Evolutionary conservation across 64 coral and sea anemone genomes (phyloP).

Genomic region (Montipora foliosa): DNA sequence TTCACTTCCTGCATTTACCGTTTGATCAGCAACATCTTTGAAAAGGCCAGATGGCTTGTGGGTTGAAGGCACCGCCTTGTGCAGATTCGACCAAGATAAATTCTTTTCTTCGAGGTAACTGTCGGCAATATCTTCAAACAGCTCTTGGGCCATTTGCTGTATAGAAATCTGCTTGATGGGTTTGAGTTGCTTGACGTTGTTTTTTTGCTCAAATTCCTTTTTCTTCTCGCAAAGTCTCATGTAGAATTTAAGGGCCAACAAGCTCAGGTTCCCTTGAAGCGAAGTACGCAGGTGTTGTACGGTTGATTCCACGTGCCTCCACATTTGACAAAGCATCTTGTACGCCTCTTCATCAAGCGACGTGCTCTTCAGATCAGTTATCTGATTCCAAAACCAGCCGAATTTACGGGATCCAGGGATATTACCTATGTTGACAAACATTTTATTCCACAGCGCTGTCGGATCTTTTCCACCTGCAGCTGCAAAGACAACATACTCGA

Average conservation of each 20-base stretch:
- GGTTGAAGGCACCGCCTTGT: slow-evolving; percentile 22
- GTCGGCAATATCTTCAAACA: background rate
- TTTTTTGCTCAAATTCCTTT: slow-evolving; percentile 4
- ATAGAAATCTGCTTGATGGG: background rate
- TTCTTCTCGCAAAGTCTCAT: slow-evolving; percentile 13
- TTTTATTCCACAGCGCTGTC: slow-evolving; percentile 24
- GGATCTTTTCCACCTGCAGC: slow-evolving; percentile 19
- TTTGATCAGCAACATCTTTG: slow-evolving; percentile 3
- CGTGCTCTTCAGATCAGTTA: slow-evolving; percentile 36
- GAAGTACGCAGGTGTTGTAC: background rate
- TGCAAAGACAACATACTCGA: slow-evolving; percentile 7
- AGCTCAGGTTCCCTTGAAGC: slow-evolving; percentile 17
- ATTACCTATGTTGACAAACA: slow-evolving; percentile 39
- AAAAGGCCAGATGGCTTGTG: slow-evolving; percentile 1
- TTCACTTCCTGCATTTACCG: slow-evolving; percentile 6
- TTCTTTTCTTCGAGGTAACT: background rate
- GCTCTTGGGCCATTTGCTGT: slow-evolving; percentile 13
- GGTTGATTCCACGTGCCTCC: background rate
- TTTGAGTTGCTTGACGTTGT: background rate
- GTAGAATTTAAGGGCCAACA: slow-evolving; percentile 26
- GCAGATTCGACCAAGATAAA: slow-evolving; percentile 19
- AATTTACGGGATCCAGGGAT: background rate
- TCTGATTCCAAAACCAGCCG: slow-evolving; percentile 21
- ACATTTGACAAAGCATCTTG: slow-evolving; percentile 13
- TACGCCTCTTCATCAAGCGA: slow-evolving; percentile 34